A percentile compares a stretch with the other conserved stretches of the same genome.
phyloP scores from a whole-genome alignment of 2,797 vertebrate species.

The Microcaecilia unicolor region DNA sequence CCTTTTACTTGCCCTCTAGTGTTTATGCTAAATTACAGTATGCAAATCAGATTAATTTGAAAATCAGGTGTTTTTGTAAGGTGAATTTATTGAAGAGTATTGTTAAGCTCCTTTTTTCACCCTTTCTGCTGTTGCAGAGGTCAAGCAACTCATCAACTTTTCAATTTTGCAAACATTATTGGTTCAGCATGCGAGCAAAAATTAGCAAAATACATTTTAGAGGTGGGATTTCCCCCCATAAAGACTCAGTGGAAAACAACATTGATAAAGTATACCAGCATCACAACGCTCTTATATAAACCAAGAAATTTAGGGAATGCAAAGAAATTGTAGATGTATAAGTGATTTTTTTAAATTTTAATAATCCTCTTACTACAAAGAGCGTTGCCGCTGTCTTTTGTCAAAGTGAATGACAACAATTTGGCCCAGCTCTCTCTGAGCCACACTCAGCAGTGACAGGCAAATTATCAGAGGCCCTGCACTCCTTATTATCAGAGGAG shows the following conservation, averaged over 20 bases:
- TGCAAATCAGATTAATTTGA: too few species aligned
- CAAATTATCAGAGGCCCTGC: constrained; percentile 95
- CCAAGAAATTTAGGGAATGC: constrained; percentile 20
- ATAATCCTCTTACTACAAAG: constrained; percentile 58
- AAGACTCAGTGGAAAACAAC: not conserved
- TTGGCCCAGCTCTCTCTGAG: constrained; percentile 81
- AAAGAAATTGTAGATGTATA: constrained; percentile 53
- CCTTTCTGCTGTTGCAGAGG: not conserved
- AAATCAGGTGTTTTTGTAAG: too few species aligned
- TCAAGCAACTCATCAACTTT: not conserved
- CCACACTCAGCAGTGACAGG: constrained; percentile 94
- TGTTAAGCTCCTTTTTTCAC: not conserved
- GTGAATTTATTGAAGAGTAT: not conserved
- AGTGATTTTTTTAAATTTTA: constrained; percentile 71
- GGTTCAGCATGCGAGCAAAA: constrained; percentile 13
- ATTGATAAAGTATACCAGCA: constrained; percentile 5
- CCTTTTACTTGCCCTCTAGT: too few species aligned
- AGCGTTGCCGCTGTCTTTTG: constrained; percentile 71
- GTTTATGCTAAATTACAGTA: too few species aligned
- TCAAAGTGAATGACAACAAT: constrained; percentile 90
- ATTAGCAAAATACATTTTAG: not conserved
- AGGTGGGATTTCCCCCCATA: not conserved
- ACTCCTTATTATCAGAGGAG: constrained; percentile 94
- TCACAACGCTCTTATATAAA: constrained; percentile 30
- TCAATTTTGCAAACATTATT: not conserved